Percentiles rank a stretch among this genome's conserved stretches.
phyloP scores from a whole-genome alignment of 2,888 invertebrate genomes.

The Agelastica alni region DNA sequence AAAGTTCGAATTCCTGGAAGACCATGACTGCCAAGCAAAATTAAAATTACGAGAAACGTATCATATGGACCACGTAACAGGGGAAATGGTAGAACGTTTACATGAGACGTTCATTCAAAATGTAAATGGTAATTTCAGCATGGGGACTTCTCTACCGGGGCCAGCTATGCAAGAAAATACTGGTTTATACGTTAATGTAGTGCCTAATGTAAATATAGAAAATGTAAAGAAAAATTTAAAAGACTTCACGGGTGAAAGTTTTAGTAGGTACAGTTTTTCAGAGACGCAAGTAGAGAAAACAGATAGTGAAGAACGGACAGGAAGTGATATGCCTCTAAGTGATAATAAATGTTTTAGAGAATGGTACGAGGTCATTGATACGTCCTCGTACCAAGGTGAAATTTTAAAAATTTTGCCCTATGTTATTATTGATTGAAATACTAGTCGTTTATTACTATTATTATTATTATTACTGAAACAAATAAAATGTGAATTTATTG shows the following conservation, averaged over 20 bases:
- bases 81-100: conserved; percentile 59
- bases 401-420: conserved; percentile 92
- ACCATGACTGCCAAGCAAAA: conserved; percentile 61
- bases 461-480: conserved; percentile 12
- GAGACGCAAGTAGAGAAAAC: conserved; percentile 37
- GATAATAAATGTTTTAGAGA: conserved; percentile 68
- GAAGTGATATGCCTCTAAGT: conserved; percentile 35
- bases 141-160: conserved; percentile 34
- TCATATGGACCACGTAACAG: conserved; percentile 57
- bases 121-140: conserved; percentile 51
- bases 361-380: conserved; percentile 87
- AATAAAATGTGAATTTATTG: conserved; percentile 7
- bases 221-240: conserved; percentile 46
- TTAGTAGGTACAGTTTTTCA: conserved; percentile 55
- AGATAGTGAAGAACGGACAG: conserved; percentile 37
- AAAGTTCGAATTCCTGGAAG: conserved; percentile 59
- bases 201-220: conserved; percentile 56
- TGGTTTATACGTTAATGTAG: conserved; percentile 54
- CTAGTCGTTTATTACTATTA: conserved; percentile 33
- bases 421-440: conserved; percentile 86
- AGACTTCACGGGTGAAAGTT: conserved; percentile 52
- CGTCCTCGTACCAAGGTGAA: conserved; percentile 75
- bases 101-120: conserved; percentile 51
- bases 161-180: conserved; percentile 34
- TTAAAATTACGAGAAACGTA: conserved; percentile 59